Conservation (phyloP, 2,888 invertebrate genomes). For the Cordylochernes scorpioides region DNA sequence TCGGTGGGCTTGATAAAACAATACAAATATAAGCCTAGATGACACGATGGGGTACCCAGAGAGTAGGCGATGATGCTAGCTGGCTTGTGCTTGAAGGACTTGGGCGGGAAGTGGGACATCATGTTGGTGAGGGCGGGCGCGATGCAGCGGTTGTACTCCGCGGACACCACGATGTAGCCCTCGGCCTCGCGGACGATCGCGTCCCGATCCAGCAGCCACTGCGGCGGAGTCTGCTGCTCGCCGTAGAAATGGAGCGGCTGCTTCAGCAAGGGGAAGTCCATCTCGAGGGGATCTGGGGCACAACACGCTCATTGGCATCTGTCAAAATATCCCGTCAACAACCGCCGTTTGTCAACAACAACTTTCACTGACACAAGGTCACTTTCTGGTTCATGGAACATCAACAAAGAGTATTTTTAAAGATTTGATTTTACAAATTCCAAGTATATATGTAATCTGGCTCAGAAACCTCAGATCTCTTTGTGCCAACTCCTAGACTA, state of each 20-base stretch:
- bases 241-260: constrained; percentile 19
- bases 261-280: constrained; percentile 19
- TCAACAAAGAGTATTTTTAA: too few relatives aligned
- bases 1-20: too few relatives aligned
- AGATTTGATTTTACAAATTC: too few relatives aligned
- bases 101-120: constrained; percentile 24
- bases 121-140: constrained; percentile 25
- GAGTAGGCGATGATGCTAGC: constrained; percentile 20
- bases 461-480: too few relatives aligned
- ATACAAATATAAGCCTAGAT: too few relatives aligned
- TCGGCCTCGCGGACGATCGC: constrained; percentile 19
- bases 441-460: too few relatives aligned
- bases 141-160: constrained; percentile 19
- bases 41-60: constrained; percentile 15
- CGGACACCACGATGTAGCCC: constrained; percentile 23
- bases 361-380: too few relatives aligned
- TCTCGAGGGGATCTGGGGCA: constrained; percentile 22
- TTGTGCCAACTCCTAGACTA: too few relatives aligned
- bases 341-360: too few relatives aligned
- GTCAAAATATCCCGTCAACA: too few relatives aligned
- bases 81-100: constrained; percentile 21
- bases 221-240: constrained; percentile 14
- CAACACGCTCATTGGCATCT: too few relatives aligned
- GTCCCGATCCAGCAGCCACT: constrained; percentile 18
- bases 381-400: too few relatives aligned